These are phyloP conservation scores for Cathartes aura DNA, from an alignment of 2,113 vertebrate species.

Conservation along the genomic window DNA sequence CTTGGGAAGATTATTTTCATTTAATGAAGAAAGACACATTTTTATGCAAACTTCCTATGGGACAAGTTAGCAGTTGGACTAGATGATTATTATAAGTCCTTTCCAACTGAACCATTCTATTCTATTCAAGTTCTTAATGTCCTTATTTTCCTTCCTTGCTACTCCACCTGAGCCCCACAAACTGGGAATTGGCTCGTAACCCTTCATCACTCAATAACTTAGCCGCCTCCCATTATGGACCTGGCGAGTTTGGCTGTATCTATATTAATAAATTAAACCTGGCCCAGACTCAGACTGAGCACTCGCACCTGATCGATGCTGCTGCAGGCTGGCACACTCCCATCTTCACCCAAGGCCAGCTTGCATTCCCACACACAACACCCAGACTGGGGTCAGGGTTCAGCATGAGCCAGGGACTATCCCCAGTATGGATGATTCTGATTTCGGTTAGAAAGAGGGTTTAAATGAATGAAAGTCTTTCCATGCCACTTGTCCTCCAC, in stretches of 20 bases:
- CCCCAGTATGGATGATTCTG: background rate
- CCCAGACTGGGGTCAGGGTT: background rate
- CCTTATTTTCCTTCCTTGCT: background rate
- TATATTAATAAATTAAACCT: background rate
- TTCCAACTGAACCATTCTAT: background rate
- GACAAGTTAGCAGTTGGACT: background rate
- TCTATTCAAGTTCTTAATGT: background rate
- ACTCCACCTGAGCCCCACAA: background rate
- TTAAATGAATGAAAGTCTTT: background rate
- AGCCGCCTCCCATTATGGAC: background rate
- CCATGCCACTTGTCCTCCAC: background rate
- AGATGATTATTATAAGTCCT: background rate
- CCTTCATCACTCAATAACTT: background rate
- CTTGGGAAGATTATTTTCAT: background rate
- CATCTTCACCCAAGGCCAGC: background rate
- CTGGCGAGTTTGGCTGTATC: background rate
- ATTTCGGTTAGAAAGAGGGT: background rate
- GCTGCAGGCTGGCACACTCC: background rate
- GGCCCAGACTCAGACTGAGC: rapidly evolving
- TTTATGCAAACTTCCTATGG: background rate
- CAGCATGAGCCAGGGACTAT: background rate
- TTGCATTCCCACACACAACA: background rate
- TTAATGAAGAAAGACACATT: background rate
- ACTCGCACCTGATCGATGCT: background rate
- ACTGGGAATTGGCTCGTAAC: background rate